Conservation (phyloP, 2,888 invertebrate species). For the Nymphalis c-album region DNA sequence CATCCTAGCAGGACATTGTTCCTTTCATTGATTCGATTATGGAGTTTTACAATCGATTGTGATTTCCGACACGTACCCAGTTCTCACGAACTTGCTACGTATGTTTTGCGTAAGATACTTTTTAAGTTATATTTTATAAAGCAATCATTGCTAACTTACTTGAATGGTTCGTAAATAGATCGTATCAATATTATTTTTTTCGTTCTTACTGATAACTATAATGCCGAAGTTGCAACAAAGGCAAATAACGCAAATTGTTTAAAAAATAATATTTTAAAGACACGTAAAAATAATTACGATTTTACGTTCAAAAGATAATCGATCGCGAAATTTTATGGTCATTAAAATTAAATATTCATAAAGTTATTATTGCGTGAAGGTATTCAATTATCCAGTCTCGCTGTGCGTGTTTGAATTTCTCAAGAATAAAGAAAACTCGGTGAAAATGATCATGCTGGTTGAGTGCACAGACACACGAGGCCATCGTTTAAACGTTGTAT, state of each 20-base stretch:
- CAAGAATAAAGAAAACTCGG: conserved; percentile 71
- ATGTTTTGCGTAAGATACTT: conserved; percentile 48
- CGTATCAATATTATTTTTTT: conserved; percentile 2
- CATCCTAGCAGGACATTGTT: conserved; percentile 40
- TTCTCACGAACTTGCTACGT: conserved; percentile 62
- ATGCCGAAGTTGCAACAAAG: not conserved
- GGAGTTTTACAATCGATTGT: conserved; percentile 56
- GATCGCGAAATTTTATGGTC: conserved; percentile 37
- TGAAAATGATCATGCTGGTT: conserved; percentile 71
- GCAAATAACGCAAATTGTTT: not conserved
- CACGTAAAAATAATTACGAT: conserved; percentile 16
- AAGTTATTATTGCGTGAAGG: conserved; percentile 71
- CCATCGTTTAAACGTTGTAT: conserved; percentile 21
- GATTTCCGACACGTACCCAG: conserved; percentile 71
- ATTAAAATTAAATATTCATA: conserved; percentile 60
- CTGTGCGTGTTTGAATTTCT: conserved; percentile 71
- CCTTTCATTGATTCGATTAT: conserved; percentile 41
- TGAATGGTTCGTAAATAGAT: conserved; percentile 16
- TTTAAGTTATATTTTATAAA: conserved; percentile 19
- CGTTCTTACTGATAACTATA: not conserved
- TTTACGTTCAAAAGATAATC: conserved; percentile 31
- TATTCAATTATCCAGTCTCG: conserved; percentile 65
- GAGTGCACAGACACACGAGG: conserved; percentile 51
- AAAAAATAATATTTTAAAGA: conserved; percentile 9
- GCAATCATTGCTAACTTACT: conserved; percentile 12